Percentiles rank a stretch among this genome's conserved stretches.
Conservation (phyloP, 1,140 invertebrate species). For the Liolophura sinensis region DNA sequence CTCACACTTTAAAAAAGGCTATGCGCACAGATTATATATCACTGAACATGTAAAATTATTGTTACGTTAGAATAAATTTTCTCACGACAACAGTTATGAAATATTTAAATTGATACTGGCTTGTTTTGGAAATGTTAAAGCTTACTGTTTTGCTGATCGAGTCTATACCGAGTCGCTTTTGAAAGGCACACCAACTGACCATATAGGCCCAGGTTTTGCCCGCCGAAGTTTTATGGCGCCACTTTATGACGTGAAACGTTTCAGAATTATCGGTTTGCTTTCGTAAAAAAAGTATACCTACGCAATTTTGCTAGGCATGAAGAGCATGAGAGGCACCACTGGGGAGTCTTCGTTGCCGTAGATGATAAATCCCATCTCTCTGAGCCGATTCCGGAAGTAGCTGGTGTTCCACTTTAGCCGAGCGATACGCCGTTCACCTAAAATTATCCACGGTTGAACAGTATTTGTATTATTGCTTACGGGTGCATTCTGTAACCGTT, state of each 20-base stretch:
- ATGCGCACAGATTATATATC: neutral
- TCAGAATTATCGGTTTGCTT: conserved; percentile 61
- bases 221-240: too few species aligned
- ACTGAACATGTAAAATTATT: neutral
- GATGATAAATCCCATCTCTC: conserved; percentile 87
- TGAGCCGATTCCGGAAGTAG: conserved; percentile 82
- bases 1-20: neutral
- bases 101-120: neutral
- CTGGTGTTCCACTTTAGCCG: conserved; percentile 78
- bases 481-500: too few species aligned
- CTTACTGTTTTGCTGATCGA: neutral
- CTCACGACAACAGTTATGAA: too few species aligned
- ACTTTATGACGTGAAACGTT: neutral
- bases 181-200: neutral
- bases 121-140: neutral
- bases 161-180: neutral
- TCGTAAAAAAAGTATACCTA: conserved; percentile 21
- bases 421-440: conserved; percentile 70
- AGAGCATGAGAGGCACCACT: conserved; percentile 91
- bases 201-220: neutral
- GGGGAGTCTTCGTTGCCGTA: conserved; percentile 94
- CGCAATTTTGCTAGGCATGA: conserved; percentile 90
- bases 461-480: too few species aligned
- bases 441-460: neutral
- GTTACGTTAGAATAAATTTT: neutral